Percentiles rank a stretch among this genome's conserved stretches.
Evolutionary conservation across 2,888 invertebrate species (phyloP).

Genomic region (Apodemia mormo): DNA sequence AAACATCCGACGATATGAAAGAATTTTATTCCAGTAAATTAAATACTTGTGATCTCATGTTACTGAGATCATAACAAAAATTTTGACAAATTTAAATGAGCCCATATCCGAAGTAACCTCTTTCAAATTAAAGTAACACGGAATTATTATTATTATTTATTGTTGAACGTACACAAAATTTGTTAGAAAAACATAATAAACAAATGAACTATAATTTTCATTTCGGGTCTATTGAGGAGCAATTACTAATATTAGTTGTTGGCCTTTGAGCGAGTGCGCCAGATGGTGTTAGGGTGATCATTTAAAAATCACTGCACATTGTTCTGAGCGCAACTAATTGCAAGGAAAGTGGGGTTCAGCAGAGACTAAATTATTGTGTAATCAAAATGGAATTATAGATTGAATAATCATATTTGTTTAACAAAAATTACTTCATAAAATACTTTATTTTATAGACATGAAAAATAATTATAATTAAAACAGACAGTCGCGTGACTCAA

Average conservation of each 20-base stretch:
- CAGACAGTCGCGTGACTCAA: no score
- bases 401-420: neutral
- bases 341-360: constrained; percentile 77
- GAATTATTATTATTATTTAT: neutral
- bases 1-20: no score
- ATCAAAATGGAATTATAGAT: constrained; percentile 47
- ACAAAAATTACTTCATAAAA: neutral
- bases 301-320: constrained; percentile 82
- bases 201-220: constrained; percentile 11
- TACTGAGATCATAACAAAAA: no score
- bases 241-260: constrained; percentile 72
- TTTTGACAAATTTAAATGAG: no score
- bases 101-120: no score
- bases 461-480: no score
- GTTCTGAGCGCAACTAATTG: constrained; percentile 80
- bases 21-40: no score
- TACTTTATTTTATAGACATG: no score
- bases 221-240: constrained; percentile 50
- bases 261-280: constrained; percentile 57
- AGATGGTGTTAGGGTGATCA: constrained; percentile 73
- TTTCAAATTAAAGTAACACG: no score
- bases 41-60: no score
- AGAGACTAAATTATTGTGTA: constrained; percentile 76
- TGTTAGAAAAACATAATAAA: neutral
- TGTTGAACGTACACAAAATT: neutral